Conservation (phyloP, 2,797 vertebrate species). For the Manis crassicaudata region DNA sequence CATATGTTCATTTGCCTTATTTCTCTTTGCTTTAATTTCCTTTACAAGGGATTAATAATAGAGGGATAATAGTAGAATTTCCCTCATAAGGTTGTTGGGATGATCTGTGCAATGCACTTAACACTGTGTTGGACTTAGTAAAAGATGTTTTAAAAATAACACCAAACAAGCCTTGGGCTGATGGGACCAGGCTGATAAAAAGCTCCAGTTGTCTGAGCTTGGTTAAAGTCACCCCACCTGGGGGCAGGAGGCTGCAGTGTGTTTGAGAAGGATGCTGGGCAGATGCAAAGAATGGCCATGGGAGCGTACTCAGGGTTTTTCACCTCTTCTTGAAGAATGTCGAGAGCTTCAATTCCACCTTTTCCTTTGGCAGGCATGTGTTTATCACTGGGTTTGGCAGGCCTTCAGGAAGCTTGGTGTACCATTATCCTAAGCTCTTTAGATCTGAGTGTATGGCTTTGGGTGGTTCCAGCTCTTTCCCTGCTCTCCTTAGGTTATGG, state of each 20-base stretch:
- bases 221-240: not conserved
- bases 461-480: not conserved
- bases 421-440: not conserved
- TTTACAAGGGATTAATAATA: not conserved
- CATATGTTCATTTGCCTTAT: not conserved
- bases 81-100: not conserved
- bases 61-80: not conserved
- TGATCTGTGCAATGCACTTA: not conserved
- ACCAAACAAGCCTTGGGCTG: not conserved
- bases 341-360: not conserved
- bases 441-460: not conserved
- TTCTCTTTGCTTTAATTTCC: constrained; percentile 23
- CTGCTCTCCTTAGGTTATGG: not conserved
- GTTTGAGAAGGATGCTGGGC: not conserved
- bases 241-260: not conserved
- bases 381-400: not conserved
- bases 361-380: not conserved
- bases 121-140: not conserved
- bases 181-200: not conserved
- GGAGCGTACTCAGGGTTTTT: not conserved
- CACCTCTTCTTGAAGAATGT: not conserved
- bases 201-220: not conserved
- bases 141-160: not conserved
- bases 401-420: not conserved
- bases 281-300: not conserved